Conservation (phyloP, 2,113 vertebrate genomes). For the Tyrannus savana region DNA sequence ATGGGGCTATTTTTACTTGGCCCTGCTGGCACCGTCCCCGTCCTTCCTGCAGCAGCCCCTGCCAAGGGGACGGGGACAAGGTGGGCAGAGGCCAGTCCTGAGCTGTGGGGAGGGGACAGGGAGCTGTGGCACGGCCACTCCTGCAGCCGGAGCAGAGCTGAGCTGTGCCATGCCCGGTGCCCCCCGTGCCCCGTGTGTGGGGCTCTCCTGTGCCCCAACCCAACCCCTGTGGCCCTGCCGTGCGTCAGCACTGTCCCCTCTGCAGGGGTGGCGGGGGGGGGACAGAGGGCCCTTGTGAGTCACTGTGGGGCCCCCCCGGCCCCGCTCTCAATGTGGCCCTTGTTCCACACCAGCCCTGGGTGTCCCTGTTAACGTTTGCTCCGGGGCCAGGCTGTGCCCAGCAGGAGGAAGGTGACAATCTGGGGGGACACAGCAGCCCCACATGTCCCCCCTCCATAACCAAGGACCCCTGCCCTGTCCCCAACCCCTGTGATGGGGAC, state of each 20-base stretch:
- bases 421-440: neutral
- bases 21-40: neutral
- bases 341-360: conserved; percentile 10
- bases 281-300: neutral
- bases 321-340: conserved; percentile 55
- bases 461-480: fast-evolving
- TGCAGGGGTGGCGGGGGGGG: neutral
- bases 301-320: neutral
- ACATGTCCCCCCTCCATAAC: fast-evolving
- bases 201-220: neutral
- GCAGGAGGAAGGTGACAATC: neutral
- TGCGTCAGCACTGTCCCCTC: neutral
- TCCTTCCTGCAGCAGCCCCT: neutral
- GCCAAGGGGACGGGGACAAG: neutral
- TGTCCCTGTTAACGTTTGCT: neutral
- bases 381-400: neutral
- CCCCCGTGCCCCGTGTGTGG: fast-evolving
- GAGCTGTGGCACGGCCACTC: neutral
- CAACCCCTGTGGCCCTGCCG: neutral
- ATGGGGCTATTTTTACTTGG: neutral
- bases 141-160: neutral
- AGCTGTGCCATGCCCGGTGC: neutral
- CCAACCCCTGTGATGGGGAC: neutral
- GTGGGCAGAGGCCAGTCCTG: neutral
- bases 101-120: neutral